Percentiles rank a stretch among this genome's conserved stretches.
phyloP scores from a whole-genome alignment of 2,113 vertebrate species.

The Clupea harengus region DNA sequence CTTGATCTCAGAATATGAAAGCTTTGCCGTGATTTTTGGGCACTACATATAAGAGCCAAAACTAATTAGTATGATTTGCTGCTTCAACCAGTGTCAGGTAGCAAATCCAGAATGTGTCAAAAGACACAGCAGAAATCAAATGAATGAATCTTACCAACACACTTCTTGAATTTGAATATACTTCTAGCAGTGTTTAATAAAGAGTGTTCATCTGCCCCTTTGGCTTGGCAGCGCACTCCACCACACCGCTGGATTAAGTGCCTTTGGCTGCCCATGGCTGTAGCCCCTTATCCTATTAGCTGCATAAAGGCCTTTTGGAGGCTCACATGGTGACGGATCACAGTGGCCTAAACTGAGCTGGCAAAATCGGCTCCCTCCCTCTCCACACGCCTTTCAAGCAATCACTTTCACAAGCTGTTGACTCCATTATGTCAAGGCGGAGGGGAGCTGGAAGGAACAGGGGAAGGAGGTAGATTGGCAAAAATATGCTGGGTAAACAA shows the following conservation, averaged over 20 bases:
- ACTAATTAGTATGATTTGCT: neutral
- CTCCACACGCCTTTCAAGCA: slow-evolving; percentile 34
- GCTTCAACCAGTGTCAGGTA: neutral
- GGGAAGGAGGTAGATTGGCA: neutral
- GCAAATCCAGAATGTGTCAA: neutral
- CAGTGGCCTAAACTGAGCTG: slow-evolving; percentile 49
- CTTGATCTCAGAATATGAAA: neutral
- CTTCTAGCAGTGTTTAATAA: slow-evolving; percentile 1
- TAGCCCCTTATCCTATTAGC: slow-evolving; percentile 54
- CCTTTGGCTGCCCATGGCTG: slow-evolving; percentile 40
- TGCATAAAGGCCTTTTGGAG: slow-evolving; percentile 46
- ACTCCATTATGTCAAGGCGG: slow-evolving; percentile 43
- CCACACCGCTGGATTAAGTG: slow-evolving; percentile 40
- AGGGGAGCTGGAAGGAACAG: neutral
- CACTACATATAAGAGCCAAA: neutral
- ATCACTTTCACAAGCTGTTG: slow-evolving; percentile 48
- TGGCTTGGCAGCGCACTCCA: slow-evolving; percentile 26
- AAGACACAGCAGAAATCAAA: neutral
- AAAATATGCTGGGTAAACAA: neutral
- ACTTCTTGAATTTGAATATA: neutral
- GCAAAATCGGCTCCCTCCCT: slow-evolving; percentile 34
- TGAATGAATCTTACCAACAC: neutral
- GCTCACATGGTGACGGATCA: slow-evolving; percentile 52
- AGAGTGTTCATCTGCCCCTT: slow-evolving; percentile 25
- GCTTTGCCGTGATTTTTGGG: neutral